Percentiles rank a stretch among this genome's conserved stretches.
phyloP scores from a whole-genome alignment of 1,140 invertebrate species.

The Charaxes varanes region DNA sequence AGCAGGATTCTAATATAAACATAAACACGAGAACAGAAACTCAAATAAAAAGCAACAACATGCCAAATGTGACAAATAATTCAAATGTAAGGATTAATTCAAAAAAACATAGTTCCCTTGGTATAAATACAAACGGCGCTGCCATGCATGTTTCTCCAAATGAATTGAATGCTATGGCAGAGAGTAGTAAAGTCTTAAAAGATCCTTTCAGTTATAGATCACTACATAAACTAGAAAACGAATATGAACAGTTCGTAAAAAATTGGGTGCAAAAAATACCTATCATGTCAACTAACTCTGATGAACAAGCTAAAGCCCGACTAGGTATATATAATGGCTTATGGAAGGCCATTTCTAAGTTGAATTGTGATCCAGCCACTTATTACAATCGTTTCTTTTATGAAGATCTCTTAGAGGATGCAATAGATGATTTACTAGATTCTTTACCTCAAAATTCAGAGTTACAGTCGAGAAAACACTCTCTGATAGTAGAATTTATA shows the following conservation, averaged over 20 bases:
- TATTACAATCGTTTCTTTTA: conserved; percentile 36
- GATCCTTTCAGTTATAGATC: background rate
- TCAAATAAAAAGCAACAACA: too few species aligned
- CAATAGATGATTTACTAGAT: conserved; percentile 37
- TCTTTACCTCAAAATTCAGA: conserved; percentile 34
- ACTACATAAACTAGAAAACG: conserved; percentile 28
- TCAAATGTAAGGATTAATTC: too few species aligned
- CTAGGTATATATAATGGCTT: conserved; percentile 36
- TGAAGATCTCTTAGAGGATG: conserved; percentile 45
- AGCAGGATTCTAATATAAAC: too few species aligned
- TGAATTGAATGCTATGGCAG: too few species aligned
- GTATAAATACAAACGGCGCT: too few species aligned
- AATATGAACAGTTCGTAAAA: conserved; percentile 38
- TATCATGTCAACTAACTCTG: conserved; percentile 19
- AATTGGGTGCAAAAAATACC: conserved; percentile 44
- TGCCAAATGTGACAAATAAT: too few species aligned
- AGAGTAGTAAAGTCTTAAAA: background rate
- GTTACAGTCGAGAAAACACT: conserved; percentile 26
- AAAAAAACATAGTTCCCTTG: too few species aligned
- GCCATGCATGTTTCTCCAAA: too few species aligned
- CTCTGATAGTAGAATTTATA: conserved; percentile 39
- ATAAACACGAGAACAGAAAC: too few species aligned
- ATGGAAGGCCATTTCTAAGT: conserved; percentile 37
- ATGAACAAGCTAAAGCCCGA: conserved; percentile 29
- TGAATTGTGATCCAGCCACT: conserved; percentile 34